Conservation (phyloP, 2,797 vertebrate species). For the Acipenser transmontanus region DNA sequence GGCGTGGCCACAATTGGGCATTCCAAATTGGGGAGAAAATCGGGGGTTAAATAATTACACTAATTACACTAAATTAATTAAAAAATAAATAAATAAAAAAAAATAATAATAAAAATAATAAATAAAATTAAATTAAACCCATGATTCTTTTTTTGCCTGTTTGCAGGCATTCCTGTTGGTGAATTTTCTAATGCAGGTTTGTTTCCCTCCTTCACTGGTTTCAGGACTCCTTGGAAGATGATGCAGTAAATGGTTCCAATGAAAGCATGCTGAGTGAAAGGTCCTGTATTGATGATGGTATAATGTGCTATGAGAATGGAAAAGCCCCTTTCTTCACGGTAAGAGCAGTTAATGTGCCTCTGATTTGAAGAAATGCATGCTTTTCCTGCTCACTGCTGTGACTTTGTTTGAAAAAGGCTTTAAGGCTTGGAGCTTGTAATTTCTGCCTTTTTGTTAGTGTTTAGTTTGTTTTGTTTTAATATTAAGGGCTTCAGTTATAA, state of each 20-base stretch:
- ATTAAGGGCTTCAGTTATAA: neutral
- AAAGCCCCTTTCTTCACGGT: constrained; percentile 92
- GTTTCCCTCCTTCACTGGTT: constrained; percentile 3
- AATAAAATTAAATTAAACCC: too few species aligned
- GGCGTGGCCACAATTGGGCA: too few species aligned
- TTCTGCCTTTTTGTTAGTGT: too few species aligned
- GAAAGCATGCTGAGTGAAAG: constrained; percentile 59
- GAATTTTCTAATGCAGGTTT: neutral
- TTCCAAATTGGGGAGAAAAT: too few species aligned
- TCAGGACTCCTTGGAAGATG: constrained; percentile 72
- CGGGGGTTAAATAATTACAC: too few species aligned
- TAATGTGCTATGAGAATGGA: constrained; percentile 63
- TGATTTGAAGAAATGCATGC: neutral
- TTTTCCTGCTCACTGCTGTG: neutral
- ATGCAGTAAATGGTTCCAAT: constrained; percentile 34
- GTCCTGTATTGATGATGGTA: constrained; percentile 53
- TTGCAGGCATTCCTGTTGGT: neutral
- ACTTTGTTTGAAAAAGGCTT: neutral
- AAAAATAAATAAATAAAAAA: too few species aligned
- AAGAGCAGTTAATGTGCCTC: constrained; percentile 20
- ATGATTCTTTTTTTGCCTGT: neutral
- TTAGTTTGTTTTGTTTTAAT: neutral
- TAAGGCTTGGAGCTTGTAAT: neutral
- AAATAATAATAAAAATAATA: too few species aligned
- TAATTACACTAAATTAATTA: too few species aligned